Evolutionary conservation across 2,888 invertebrate species (phyloP).

Genomic region (Phyto melanocephala): DNA sequence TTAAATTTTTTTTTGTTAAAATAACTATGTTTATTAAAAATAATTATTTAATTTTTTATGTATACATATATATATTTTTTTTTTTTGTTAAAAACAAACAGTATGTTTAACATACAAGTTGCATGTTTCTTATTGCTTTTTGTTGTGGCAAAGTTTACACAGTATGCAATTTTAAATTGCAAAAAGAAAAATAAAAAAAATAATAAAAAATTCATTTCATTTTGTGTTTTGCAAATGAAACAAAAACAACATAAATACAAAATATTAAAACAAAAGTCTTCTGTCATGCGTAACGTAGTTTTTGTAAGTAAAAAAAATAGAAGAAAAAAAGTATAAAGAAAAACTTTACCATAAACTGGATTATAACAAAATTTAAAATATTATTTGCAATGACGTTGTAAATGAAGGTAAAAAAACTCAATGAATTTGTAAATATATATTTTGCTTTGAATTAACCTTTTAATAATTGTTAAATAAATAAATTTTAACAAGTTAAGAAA

Average conservation of each 20-base stretch:
- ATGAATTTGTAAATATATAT: constrained; percentile 29
- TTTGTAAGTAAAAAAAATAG: not conserved
- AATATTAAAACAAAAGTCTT: constrained; percentile 55
- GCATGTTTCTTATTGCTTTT: constrained; percentile 10
- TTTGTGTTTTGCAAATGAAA: constrained; percentile 30
- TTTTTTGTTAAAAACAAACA: no score
- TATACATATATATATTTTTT: no score
- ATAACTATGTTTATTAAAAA: no score
- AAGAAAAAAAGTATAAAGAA: not conserved
- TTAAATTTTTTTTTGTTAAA: no score
- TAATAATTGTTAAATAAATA: no score
- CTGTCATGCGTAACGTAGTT: constrained; percentile 60
- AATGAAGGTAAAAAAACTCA: constrained; percentile 28
- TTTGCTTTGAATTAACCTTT: no score
- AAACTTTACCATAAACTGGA: constrained; percentile 2
- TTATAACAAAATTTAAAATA: constrained; percentile 10
- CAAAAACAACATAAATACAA: not conserved
- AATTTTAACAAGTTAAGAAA: no score
- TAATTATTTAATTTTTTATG: no score
- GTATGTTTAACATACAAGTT: no score
- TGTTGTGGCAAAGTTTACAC: constrained; percentile 14
- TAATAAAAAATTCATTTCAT: constrained; percentile 50
- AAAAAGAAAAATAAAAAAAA: not conserved
- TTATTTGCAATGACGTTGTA: constrained; percentile 35
- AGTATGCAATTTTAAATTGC: constrained; percentile 15